Evolutionary conservation across 1,140 invertebrate species (phyloP), one percentile per base, ranked within the genome.

Genomic region (Lamellibrachia luymesi): DNA sequence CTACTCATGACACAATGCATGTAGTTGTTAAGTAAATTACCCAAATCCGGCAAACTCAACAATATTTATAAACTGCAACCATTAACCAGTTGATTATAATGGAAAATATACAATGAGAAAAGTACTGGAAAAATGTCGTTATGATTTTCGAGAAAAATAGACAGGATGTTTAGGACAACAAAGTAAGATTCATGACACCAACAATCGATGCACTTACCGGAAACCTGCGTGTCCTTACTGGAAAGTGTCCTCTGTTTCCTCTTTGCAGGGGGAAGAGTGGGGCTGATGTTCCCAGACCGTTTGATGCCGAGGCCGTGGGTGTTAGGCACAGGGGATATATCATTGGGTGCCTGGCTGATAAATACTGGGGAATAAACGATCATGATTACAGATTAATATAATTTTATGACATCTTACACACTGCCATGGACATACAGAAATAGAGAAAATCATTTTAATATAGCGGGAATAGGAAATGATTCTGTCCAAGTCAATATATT

Each of bases 311-410:
- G 56, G 38, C 51, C 50, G 93, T 7, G 27, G 27, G n/a, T 27
- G 92, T 93, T 51, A n/a, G 22, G 92, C 80, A 49, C 56, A n/a
- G 38, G 22, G 92, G n/a, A 50, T 49, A 50, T 92, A 91, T 90
- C 27, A 56, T 52, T 56, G 90, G 25, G 93, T 49, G 64, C 64
- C 64, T 22, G 64, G 25, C 64, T 80, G 8, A 80, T 22, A 10
- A 80, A 2, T 22, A 80, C 64, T 80, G 64, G 2, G 8, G 25
- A 10, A 80, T 22, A 4, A 80, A 2, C 5, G 6, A 8, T 6
- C 64, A 22, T 10, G 17, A 17, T 17, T 80, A 80, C 64, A 80
- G 64, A 22, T 17, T 10, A 80, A 80, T 22, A 22, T 4, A 8
- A 17, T 22, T 22, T 22, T 22, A 17, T 80, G 1, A 80, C 17